Conservation (phyloP, 2,113 vertebrate species). For the Aegotheles bennettii region DNA sequence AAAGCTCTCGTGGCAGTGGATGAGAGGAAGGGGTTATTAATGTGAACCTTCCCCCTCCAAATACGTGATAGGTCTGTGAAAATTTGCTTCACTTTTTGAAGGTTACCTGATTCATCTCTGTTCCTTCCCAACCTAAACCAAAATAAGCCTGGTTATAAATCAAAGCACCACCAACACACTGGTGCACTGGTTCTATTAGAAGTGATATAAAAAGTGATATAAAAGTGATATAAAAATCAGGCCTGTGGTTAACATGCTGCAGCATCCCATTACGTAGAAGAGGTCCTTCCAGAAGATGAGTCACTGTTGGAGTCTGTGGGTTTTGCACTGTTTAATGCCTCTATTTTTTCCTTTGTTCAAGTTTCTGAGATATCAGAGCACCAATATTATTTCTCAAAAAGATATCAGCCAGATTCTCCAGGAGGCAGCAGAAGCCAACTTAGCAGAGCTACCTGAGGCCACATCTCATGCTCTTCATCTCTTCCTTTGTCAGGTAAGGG, state of each 20-base stretch:
- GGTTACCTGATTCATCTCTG: neutral
- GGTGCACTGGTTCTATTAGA: neutral
- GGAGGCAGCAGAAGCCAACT: slow-evolving; percentile 68
- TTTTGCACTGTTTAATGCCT: neutral
- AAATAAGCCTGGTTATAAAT: neutral
- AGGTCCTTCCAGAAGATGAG: neutral
- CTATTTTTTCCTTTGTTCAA: slow-evolving; percentile 46
- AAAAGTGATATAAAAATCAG: neutral
- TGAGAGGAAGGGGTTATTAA: neutral
- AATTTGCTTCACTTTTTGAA: neutral
- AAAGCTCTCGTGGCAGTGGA: neutral
- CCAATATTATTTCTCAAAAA: slow-evolving; percentile 68
- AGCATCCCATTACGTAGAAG: neutral
- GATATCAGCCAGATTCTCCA: slow-evolving; percentile 80
- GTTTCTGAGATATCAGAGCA: slow-evolving; percentile 79
- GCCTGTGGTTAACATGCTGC: neutral
- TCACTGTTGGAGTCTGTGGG: neutral
- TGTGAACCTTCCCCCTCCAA: neutral
- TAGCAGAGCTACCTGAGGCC: slow-evolving; percentile 73
- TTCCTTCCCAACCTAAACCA: neutral
- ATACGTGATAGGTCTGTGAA: neutral
- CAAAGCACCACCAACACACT: neutral
- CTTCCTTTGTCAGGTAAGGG: slow-evolving; percentile 84
- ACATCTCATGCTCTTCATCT: slow-evolving; percentile 71
- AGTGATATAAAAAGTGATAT: neutral